Conservation (phyloP, 2,797 vertebrate species). For the Avahi laniger region DNA sequence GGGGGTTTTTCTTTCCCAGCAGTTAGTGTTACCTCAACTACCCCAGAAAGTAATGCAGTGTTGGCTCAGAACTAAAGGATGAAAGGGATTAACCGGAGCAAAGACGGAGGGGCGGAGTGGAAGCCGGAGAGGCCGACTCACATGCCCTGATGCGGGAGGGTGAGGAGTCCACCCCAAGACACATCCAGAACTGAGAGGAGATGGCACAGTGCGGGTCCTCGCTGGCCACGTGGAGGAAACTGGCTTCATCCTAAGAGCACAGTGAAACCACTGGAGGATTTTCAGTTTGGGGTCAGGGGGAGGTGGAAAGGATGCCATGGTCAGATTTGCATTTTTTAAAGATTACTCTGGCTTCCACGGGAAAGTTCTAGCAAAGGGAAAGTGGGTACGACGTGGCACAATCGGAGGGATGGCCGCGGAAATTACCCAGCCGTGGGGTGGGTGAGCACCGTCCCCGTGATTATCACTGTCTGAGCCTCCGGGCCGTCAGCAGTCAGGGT, state of each 20-base stretch:
- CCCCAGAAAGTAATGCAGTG: neutral
- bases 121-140: neutral
- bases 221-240: neutral
- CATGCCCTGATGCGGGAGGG: accelerated
- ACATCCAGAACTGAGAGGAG: neutral
- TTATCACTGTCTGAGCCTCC: neutral
- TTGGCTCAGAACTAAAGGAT: neutral
- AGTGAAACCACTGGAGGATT: neutral
- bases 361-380: neutral
- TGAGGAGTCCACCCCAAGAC: accelerated
- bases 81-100: neutral
- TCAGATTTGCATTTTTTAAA: neutral
- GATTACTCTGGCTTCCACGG: neutral
- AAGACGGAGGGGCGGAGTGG: neutral
- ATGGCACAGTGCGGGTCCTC: neutral
- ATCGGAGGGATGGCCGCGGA: too few species aligned
- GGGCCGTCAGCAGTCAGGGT: too few species aligned
- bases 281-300: neutral
- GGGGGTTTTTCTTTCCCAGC: too few species aligned
- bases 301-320: neutral
- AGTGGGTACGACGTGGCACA: neutral
- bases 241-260: neutral
- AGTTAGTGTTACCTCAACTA: neutral
- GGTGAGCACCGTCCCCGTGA: accelerated
- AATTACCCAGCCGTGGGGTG: accelerated